Evolutionary conservation across 2,797 vertebrate genomes (phyloP), one percentile per base, ranked within the genome.

Genomic region (Tapera naevia): DNA sequence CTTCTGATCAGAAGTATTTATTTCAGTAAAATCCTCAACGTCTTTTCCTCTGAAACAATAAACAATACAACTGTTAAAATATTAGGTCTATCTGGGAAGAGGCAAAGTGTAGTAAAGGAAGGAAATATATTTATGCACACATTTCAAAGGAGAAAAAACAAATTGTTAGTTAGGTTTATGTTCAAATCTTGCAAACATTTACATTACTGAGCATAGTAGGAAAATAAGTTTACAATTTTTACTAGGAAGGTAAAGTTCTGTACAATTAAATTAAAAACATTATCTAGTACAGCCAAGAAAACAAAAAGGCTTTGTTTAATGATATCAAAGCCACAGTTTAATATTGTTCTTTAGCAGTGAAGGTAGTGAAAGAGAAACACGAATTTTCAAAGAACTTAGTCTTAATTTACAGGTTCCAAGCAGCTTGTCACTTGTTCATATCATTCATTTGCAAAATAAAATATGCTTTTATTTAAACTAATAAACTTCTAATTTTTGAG

Each of bases 1-100:
- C 86, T 94, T 94, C n/a, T 97, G 89, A 78, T 58, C 56, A 83
- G 83, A 86, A 46, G 66, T 48, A 37, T 84, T 94, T 96, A 82
- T 71, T 91, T 94, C 89, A 88, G 95, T 95, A 78, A 96, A 89
- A 80, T 96, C 91, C 4, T 89, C 95, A 17, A 94, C 75, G 62
- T 94, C 82, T 94, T 96, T 95, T 93, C 80, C 91, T 83, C 98
- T 98, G 95, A 72, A 95, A 97, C 50, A 67, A 81, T 23, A 91
- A 28, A 56, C 10, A 97, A 91, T 27, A 50, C 17, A 80, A 62
- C 11, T 51, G 17, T 86, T 88, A 76, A 54, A 41, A 66, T 41
- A 73, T 28, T 74, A 8, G 2, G 6, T 7, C 5, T 69, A 32
- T 39, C 9, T 24, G 35, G 39, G 46, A 78, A 86, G 33, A 41